Conservation (phyloP, 2,888 invertebrate species). For the Leucophenga montana region DNA sequence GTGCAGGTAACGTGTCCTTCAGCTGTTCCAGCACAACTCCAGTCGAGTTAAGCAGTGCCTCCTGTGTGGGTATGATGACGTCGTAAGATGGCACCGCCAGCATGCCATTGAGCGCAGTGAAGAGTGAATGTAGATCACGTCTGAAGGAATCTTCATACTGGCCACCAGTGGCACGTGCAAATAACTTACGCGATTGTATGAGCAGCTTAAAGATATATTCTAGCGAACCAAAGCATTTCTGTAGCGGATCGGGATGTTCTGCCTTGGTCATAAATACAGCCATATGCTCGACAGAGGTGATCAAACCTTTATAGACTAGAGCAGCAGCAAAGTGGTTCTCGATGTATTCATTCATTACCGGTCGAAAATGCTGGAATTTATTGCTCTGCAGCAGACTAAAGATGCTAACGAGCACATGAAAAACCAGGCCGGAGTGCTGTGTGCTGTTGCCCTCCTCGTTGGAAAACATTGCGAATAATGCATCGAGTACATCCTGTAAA, state of each 20-base stretch:
- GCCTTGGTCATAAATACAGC: constrained; percentile 89
- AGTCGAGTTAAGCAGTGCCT: constrained; percentile 86
- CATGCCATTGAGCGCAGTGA: constrained; percentile 86
- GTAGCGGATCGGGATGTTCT: constrained; percentile 90
- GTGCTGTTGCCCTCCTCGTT: constrained; percentile 94
- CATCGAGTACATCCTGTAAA: constrained; percentile 93
- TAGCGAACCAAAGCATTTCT: constrained; percentile 90
- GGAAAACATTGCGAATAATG: constrained; percentile 93
- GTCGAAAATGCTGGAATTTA: constrained; percentile 94
- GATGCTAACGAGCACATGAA: constrained; percentile 92
- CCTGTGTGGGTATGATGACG: constrained; percentile 85
- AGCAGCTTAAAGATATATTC: constrained; percentile 95
- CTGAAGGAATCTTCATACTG: constrained; percentile 92
- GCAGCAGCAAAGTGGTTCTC: constrained; percentile 95
- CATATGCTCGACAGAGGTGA: constrained; percentile 92
- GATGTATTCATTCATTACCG: constrained; percentile 94
- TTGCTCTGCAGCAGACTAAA: constrained; percentile 91
- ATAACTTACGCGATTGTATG: constrained; percentile 88
- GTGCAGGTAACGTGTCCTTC: constrained; percentile 80
- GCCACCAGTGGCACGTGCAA: constrained; percentile 89
- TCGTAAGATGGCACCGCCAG: constrained; percentile 81
- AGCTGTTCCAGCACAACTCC: constrained; percentile 89
- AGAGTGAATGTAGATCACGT: constrained; percentile 85
- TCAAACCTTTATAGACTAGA: constrained; percentile 91
- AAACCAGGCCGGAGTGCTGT: constrained; percentile 90